Base-by-base conservation (phyloP, 2,888 invertebrate species). In the Lordiphosa andalusiaca region DNA sequence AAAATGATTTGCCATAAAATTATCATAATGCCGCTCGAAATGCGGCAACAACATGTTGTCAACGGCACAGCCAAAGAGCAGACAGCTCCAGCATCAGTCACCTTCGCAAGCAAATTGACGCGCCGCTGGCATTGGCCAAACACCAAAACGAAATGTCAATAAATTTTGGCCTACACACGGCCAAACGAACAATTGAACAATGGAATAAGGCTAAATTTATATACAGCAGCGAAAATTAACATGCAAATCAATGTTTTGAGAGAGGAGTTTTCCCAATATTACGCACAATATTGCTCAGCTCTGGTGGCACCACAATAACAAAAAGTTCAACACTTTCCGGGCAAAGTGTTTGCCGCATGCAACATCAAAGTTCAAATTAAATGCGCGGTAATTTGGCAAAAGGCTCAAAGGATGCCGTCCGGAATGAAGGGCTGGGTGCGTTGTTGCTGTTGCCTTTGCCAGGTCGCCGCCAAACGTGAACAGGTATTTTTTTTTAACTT, bases 361-460 rank as follows among this genome's bases (percentile, higher is more conserved):
- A 87, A 88, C 84, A 86, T 85, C 77, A 86, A 88, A 87, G 84
- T 84, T 87, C 83, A 87, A 81, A 87, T 87, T 88, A 87, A 87
- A 87, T 87, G 87, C 84, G 84, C 87, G 78, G 85, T 85, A 87
- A 87, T 87, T 87, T 87, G 81, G 84, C 82, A 76, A 84, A 84
- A 81, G 73, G 74, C 74, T 85, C 87, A 86, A 87, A 87, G 83
- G 85, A 87, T 85, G 85, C 87, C 87, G 84, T 50, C 67, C 56
- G 0, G 21, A 7, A 13, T 13, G n/a, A 5, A 37, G 12, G 12
- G 39, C 44, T 25, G 33, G 37, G 21, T 57, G 60, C 58, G 61
- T 54, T 44, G 36, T 64, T 71, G 68, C 53, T 44, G 33, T 64
- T 67, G 68, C 74, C 78, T 73, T 71, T 74, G 55, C 59, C 67